phyloP scores from a whole-genome alignment of 92 coral and sea anemone genomes.

The Epizoanthus ramosus region DNA sequence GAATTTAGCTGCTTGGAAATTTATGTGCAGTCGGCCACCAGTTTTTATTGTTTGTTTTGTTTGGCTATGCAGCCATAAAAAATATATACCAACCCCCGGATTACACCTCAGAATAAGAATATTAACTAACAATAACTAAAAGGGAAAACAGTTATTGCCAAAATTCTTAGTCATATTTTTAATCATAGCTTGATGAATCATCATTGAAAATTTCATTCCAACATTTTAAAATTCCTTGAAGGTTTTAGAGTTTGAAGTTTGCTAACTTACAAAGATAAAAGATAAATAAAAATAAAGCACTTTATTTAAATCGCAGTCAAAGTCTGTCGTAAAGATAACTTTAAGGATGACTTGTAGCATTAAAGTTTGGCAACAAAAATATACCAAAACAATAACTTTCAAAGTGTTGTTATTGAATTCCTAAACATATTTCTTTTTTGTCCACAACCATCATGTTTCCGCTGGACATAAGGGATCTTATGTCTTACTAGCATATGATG shows the following conservation, averaged over 20 bases:
- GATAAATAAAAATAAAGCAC: too few species aligned
- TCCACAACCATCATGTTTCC: too few species aligned
- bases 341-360: not conserved
- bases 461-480: constrained; percentile 15
- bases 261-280: constrained; percentile 9
- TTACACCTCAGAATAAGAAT: too few species aligned
- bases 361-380: constrained; percentile 5
- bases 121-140: not conserved
- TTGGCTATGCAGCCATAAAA: constrained; percentile 1
- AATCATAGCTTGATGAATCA: constrained; percentile 36
- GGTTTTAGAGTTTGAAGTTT: constrained; percentile 33
- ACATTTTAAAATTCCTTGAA: constrained; percentile 29
- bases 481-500: constrained; percentile 38
- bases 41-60: constrained; percentile 19
- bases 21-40: constrained; percentile 14
- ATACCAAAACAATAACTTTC: not conserved
- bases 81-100: not conserved
- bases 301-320: constrained; percentile 21
- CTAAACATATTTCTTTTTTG: not conserved
- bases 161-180: constrained; percentile 18
- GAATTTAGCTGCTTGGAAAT: not conserved
- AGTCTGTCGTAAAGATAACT: not conserved
- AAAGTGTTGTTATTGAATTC: too few species aligned
- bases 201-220: constrained; percentile 41
- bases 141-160: not conserved